Evolutionary conservation across 2,113 vertebrate genomes (phyloP).

Genomic region (Stegostoma tigrinum): DNA sequence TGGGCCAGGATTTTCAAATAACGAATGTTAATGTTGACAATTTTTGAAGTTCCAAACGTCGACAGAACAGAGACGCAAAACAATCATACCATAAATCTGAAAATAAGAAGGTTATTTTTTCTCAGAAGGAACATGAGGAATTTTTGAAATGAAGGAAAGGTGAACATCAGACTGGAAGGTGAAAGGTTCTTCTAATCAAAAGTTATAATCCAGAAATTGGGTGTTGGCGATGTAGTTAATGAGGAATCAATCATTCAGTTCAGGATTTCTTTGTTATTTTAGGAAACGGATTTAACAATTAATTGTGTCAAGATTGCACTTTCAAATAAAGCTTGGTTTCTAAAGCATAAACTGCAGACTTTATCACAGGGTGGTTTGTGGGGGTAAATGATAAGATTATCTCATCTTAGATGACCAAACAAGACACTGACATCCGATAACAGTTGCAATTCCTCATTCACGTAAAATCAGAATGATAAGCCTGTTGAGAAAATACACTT

Average conservation of each 20-base stretch:
- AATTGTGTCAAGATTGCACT: neutral
- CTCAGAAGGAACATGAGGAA: neutral
- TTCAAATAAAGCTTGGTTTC: neutral
- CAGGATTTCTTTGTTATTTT: neutral
- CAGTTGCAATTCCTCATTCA: neutral
- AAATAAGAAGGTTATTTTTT: neutral
- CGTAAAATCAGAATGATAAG: neutral
- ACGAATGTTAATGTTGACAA: neutral
- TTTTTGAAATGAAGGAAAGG: neutral
- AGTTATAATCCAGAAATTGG: neutral
- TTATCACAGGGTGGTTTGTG: neutral
- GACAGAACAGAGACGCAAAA: neutral
- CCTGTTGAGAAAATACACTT: neutral
- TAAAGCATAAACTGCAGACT: neutral
- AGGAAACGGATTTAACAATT: neutral
- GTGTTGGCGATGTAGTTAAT: neutral
- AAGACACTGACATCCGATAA: neutral
- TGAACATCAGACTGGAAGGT: neutral
- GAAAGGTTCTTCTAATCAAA: neutral
- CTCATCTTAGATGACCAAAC: neutral
- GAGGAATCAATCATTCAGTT: neutral
- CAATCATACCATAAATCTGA: neutral
- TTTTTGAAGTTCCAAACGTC: neutral
- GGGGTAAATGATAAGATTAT: neutral
- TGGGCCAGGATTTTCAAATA: neutral